Conservation (phyloP, 2,797 vertebrate species). For the Rhinophrynus dorsalis region DNA sequence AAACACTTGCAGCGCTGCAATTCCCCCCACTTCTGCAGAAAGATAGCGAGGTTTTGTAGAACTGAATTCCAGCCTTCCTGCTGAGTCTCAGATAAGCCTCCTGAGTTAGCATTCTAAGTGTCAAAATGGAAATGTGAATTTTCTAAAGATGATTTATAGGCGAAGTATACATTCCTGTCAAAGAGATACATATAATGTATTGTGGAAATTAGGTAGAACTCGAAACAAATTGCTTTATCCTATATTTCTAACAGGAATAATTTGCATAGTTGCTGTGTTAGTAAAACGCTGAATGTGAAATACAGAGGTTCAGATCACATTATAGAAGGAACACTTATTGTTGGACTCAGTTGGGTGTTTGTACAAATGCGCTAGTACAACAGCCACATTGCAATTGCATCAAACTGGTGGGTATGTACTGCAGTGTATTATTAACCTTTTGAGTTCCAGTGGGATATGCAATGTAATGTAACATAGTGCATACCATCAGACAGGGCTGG, state of each 20-base stretch:
- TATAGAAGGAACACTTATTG: too few species aligned
- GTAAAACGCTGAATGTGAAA: slow-evolving; percentile 11
- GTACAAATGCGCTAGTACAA: too few species aligned
- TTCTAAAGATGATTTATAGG: slow-evolving; percentile 60
- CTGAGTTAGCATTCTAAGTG: slow-evolving; percentile 67
- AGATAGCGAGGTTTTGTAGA: slow-evolving; percentile 76
- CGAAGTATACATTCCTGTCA: slow-evolving; percentile 52
- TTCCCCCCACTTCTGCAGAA: slow-evolving; percentile 80
- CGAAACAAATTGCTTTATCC: slow-evolving; percentile 15
- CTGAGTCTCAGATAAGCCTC: slow-evolving; percentile 73
- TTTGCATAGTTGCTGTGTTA: neutral
- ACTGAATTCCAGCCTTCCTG: slow-evolving; percentile 75
- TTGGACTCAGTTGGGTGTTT: too few species aligned
- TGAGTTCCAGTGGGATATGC: too few species aligned
- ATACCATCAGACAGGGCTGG: too few species aligned
- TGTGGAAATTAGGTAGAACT: slow-evolving; percentile 18
- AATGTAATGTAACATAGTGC: too few species aligned
- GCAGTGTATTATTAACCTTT: too few species aligned
- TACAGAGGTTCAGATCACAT: neutral
- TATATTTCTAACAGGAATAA: slow-evolving; percentile 1
- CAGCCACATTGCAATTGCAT: too few species aligned
- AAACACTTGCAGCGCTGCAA: slow-evolving; percentile 79
- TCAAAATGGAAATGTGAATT: slow-evolving; percentile 65
- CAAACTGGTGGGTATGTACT: too few species aligned
- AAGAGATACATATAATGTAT: neutral